A percentile compares a stretch with the other conserved stretches of the same genome.
phyloP scores from a whole-genome alignment of 2,797 vertebrate genomes.

The Okamejei kenojei region DNA sequence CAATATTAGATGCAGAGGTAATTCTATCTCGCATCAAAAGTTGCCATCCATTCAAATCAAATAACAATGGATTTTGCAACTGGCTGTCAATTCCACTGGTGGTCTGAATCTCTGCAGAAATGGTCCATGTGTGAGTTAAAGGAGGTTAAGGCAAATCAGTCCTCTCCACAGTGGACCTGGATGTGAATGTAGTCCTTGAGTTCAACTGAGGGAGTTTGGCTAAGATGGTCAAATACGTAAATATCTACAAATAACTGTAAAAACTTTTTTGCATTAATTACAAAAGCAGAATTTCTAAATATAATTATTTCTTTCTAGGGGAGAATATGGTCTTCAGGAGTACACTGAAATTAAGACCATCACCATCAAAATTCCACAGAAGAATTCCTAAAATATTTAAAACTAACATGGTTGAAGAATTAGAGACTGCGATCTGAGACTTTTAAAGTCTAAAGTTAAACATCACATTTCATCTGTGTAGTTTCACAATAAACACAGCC shows the following conservation, averaged over 20 bases:
- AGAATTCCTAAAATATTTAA: slow-evolving; percentile 67
- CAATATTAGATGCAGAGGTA: background rate
- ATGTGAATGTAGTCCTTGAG: too few species aligned
- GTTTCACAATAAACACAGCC: slow-evolving; percentile 6
- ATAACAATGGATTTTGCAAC: background rate
- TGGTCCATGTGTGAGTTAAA: background rate
- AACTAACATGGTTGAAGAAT: slow-evolving; percentile 41
- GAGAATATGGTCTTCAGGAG: slow-evolving; percentile 73
- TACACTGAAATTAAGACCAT: slow-evolving; percentile 81
- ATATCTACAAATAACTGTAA: background rate
- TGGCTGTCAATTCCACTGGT: background rate
- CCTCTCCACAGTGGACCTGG: background rate
- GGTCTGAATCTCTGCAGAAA: background rate
- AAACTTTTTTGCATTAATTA: background rate
- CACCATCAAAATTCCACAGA: slow-evolving; percentile 75
- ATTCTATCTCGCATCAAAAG: background rate
- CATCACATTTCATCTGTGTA: slow-evolving; percentile 11
- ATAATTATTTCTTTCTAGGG: slow-evolving; percentile 55
- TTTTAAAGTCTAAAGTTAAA: background rate
- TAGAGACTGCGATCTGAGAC: background rate
- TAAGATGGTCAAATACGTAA: background rate
- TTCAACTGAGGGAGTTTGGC: background rate
- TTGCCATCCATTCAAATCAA: background rate
- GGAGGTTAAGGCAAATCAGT: background rate
- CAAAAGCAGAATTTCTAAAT: background rate